phyloP scores from a whole-genome alignment of 2,113 vertebrate species.

The Notothenia rossii region DNA sequence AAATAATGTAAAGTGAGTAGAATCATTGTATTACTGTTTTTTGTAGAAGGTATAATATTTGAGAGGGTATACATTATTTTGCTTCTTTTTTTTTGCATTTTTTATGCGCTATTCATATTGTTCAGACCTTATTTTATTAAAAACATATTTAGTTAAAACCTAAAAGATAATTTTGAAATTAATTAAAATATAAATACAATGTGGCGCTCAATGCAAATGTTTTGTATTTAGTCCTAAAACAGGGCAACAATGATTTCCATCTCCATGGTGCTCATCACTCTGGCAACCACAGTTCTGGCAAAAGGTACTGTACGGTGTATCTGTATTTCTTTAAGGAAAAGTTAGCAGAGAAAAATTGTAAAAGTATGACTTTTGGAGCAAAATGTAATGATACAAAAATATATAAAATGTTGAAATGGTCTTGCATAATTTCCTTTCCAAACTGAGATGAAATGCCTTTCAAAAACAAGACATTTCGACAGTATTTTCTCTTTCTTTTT shows the following conservation, averaged over 20 bases:
- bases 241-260: constrained; percentile 38
- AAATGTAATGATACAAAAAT: neutral
- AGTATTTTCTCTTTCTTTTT: neutral
- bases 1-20: neutral
- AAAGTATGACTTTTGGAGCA: neutral
- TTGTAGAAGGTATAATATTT: neutral
- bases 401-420: neutral
- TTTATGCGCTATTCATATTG: neutral
- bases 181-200: neutral
- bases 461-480: no score
- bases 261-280: constrained; percentile 2
- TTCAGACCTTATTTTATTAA: no score
- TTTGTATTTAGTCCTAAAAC: neutral
- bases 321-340: no score
- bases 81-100: no score
- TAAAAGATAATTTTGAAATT: neutral
- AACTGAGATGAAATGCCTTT: no score
- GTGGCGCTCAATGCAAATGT: neutral
- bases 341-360: no score
- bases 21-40: neutral
- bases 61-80: neutral
- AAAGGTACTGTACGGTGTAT: constrained; percentile 32
- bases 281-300: constrained; percentile 14
- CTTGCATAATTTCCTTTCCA: neutral
- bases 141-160: no score